Conservation (phyloP, 2,113 vertebrate species). For the Ammospiza nelsoni region DNA sequence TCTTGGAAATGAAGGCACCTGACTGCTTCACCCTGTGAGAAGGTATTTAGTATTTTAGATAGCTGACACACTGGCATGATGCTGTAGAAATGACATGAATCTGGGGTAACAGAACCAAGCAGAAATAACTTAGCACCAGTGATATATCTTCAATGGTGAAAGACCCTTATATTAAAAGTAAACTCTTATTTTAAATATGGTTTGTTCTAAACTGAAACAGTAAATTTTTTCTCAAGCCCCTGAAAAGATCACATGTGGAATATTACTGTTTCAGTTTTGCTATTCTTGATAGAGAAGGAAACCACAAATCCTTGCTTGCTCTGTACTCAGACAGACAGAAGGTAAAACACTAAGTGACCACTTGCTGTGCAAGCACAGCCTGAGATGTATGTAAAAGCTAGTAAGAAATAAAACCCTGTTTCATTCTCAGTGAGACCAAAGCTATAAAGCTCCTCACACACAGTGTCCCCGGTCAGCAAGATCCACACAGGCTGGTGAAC, state of each 20-base stretch:
- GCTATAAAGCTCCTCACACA: not conserved
- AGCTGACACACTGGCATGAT: not conserved
- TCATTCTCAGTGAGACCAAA: not conserved
- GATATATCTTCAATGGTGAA: not conserved
- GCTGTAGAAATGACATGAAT: not conserved
- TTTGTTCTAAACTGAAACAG: not conserved
- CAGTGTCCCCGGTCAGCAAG: not conserved
- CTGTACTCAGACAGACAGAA: not conserved
- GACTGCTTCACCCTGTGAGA: not conserved
- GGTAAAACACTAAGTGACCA: not conserved
- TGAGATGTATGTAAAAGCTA: not conserved
- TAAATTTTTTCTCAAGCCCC: not conserved
- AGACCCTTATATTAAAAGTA: not conserved
- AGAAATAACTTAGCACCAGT: not conserved
- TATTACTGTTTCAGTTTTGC: not conserved
- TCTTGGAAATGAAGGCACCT: not conserved
- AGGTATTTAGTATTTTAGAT: not conserved
- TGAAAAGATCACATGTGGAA: not conserved
- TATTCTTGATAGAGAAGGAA: not conserved
- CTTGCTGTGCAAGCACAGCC: not conserved
- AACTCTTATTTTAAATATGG: not conserved
- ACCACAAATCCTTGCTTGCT: not conserved
- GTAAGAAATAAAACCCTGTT: not conserved
- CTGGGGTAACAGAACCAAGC: not conserved
- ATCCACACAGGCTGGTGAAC: not conserved